Base-by-base conservation (phyloP, 2,797 vertebrate genomes). In the Hozukius guyotensis region DNA sequence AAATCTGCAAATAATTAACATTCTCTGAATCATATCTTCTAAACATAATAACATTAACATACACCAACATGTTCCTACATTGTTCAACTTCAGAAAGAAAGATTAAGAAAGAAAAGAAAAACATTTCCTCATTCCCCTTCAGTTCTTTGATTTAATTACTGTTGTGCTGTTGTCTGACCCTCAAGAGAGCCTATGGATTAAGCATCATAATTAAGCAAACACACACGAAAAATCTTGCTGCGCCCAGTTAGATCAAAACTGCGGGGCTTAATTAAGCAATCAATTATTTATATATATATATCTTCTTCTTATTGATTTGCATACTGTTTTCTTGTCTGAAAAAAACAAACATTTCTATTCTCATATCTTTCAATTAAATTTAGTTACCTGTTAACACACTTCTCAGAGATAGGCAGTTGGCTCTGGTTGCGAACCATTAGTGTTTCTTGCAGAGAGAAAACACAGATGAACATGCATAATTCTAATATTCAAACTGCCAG, bases 201-300 rank as follows among this genome's bases (percentile, higher is more conserved):
- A 70, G 74, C 81, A 86, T 86, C 81, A 80, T 92, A 86, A 93
- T 88, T 85, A 88, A 70, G 76, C 63, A 81, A 86, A 81, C 80
- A 77, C 67, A 71, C 80, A 77, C 72, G 63, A 57, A 78, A 60
- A 59, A 76, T 68, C 63, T 11, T 31, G 29, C 27, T 34, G 61
- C 72, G 70, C 72, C 71, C 71, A 78, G 78, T 82, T 56, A 27
- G 72, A 83, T 85, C 82, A 74, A 63, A 87, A 81, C 68, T 56
- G 66, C 34, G 2, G 18, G 31, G 42, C 25, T 86, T 80, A 83
- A 88, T 88, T 77, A 89, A 82, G 57, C 38, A 77, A 83, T 79
- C 27, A 67, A 8, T 42, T 73, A 24, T 60, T 78, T 56, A 75
- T 61, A 52, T 38, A 38, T 18, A n/a, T 32, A 20, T 32, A 12